These are phyloP conservation scores for Drosophila stalkeri DNA, from an alignment of 2,888 invertebrate species.

Conservation along the genomic window DNA sequence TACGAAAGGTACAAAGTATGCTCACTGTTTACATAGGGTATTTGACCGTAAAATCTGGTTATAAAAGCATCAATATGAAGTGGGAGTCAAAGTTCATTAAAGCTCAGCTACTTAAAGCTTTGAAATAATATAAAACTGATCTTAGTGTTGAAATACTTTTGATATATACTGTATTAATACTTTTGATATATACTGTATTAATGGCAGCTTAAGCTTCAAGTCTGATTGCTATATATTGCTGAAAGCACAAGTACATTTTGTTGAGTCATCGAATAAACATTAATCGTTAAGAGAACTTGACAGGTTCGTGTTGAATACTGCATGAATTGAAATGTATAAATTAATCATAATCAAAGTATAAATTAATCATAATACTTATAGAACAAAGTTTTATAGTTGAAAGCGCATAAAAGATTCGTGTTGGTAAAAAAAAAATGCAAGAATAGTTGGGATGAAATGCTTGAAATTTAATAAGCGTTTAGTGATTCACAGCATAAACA, in stretches of 20 bases:
- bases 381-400: not conserved
- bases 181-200: no score
- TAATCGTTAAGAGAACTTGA: not conserved
- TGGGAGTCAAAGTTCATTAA: not conserved
- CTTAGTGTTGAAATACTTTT: not conserved
- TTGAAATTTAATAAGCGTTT: not conserved
- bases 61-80: no score
- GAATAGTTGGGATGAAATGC: not conserved
- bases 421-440: not conserved
- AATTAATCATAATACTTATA: not conserved
- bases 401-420: not conserved
- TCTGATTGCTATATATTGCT: not conserved
- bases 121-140: not conserved
- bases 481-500: not conserved
- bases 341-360: not conserved
- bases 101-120: not conserved
- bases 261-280: not conserved
- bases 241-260: not conserved
- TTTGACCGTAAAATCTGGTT: not conserved
- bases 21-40: not conserved
- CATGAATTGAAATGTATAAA: not conserved
- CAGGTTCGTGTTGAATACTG: not conserved
- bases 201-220: not conserved
- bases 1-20: not conserved
- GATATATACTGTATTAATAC: not conserved